Evolutionary conservation across 2,113 vertebrate species (phyloP).

Genomic region (Aptenodytes forsteri): DNA sequence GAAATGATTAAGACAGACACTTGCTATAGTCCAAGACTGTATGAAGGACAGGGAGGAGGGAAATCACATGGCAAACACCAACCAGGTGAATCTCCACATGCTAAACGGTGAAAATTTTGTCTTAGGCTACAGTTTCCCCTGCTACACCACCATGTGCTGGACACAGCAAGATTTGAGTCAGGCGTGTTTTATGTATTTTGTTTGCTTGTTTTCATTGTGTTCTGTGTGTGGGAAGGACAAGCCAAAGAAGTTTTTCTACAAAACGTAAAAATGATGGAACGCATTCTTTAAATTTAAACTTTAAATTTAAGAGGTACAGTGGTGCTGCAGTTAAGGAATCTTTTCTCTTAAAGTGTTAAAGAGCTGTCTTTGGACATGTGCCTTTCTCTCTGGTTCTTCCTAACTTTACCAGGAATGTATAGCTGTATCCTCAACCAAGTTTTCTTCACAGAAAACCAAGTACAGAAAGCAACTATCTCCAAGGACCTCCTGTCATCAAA

Average conservation of each 20-base stretch:
- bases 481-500: not conserved
- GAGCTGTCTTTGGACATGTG: not conserved
- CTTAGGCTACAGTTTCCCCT: not conserved
- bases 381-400: not conserved
- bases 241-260: not conserved
- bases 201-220: not conserved
- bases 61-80: not conserved
- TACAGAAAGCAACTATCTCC: not conserved
- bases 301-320: not conserved
- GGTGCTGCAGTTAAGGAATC: not conserved
- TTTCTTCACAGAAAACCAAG: not conserved
- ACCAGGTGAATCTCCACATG: not conserved
- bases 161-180: not conserved
- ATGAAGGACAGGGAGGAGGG: not conserved
- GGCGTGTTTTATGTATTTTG: not conserved
- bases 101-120: not conserved
- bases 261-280: not conserved
- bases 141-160: not conserved
- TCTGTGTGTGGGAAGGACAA: not conserved
- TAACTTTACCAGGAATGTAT: not conserved
- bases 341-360: not conserved
- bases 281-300: not conserved
- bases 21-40: not conserved
- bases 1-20: not conserved
- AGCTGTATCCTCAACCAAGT: not conserved